phyloP scores from a whole-genome alignment of 1,140 invertebrate genomes.

The Saccostrea glomerata region DNA sequence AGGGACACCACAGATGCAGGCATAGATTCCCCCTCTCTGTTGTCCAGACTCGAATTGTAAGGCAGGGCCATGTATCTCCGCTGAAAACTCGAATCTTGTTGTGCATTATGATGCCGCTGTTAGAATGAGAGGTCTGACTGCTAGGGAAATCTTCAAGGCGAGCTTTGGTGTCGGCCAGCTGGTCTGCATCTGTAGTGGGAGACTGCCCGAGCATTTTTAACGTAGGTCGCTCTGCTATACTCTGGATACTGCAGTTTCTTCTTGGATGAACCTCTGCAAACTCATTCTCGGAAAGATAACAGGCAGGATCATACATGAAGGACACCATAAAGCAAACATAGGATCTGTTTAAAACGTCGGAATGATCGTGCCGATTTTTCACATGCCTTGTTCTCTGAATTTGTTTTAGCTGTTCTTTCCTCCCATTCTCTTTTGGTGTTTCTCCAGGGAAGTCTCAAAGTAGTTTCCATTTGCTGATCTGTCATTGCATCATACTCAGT shows the following conservation, averaged over 20 bases:
- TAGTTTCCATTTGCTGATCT: too few species aligned
- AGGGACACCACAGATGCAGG: conserved; percentile 41
- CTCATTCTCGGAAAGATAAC: too few species aligned
- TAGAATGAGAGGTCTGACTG: background rate
- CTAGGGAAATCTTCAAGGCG: background rate
- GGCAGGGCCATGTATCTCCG: too few species aligned
- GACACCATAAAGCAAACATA: conserved; percentile 38
- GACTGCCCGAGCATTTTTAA: conserved; percentile 41
- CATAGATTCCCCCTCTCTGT: conserved; percentile 43
- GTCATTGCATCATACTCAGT: background rate
- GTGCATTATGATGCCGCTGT: background rate
- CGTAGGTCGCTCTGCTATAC: conserved; percentile 20
- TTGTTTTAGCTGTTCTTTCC: background rate
- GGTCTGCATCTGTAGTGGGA: conserved; percentile 34
- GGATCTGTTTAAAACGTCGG: conserved; percentile 30
- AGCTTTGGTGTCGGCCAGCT: background rate
- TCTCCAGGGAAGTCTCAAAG: too few species aligned
- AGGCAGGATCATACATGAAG: conserved; percentile 40
- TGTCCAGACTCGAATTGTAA: conserved; percentile 45
- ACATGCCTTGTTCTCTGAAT: conserved; percentile 24
- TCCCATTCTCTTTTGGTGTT: too few species aligned
- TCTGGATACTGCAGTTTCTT: too few species aligned
- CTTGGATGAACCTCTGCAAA: too few species aligned
- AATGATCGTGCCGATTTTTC: conserved; percentile 45
- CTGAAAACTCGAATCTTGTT: too few species aligned